Evolutionary conservation across 2,888 invertebrate species (phyloP), one percentile per base, ranked within the genome.

Genomic region (Xanthorhoe designata): DNA sequence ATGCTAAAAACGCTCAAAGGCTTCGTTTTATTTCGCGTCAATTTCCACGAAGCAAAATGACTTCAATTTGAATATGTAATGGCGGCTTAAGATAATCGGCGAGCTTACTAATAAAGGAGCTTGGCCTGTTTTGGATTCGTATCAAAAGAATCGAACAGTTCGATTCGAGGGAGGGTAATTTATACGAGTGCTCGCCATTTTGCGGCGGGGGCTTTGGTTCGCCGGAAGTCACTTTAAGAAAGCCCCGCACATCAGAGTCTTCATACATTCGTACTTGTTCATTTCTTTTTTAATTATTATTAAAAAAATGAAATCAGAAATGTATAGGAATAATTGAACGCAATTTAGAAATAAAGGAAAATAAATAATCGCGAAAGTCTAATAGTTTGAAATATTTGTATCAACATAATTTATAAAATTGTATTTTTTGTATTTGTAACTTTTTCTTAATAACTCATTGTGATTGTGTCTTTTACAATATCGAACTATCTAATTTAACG

Each of bases 61-160:
- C 91, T 91, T 83, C 92, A 91, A 93, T 93, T 93, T 93, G 92
- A 93, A 93, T 93, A 93, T 93, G 93, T 93, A 93, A 93, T 92
- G 88, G 89, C 73, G 87, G 92, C 92, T 92, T 91, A 91, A 88
- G 88, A 93, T 93, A 93, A 93, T 92, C 93, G 92, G 87, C 81
- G 88, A 90, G 92, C 93, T 93, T 93, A 92, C 93, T 93, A 92
- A 93, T 93, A 93, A 93, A 91, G 91, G 88, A 83, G 86, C 89
- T 86, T 91, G 59, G 59, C 47, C 54, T 58, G 58, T 62, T 89
- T 91, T 89, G 91, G 86, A 87, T 82, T 81, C 89, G 87, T 85
- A 86, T 91, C 92, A 90, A 91, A 93, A 92, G 92, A 92, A 93
- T 93, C 92, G 92, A 92, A 91, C 88, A 8, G 89, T 91, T 89